These are phyloP conservation scores for Zelostemma sp. DNA, from an alignment of 1,140 invertebrate species.

Conservation along the genomic window DNA sequence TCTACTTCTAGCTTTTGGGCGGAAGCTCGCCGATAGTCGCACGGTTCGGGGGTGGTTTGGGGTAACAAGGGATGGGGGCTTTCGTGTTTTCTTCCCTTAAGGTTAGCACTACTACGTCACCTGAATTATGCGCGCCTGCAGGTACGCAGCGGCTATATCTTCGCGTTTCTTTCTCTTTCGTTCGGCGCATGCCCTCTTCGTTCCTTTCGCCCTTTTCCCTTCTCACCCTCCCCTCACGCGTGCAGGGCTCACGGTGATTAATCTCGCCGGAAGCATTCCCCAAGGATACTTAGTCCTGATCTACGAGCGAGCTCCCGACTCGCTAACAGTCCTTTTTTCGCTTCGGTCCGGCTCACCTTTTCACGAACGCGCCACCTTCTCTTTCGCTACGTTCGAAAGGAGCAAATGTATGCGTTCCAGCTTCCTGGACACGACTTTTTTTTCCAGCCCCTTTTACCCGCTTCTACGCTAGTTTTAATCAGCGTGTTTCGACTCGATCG, in stretches of 20 bases:
- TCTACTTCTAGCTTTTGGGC: constrained; percentile 56
- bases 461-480: not conserved
- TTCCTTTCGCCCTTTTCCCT: constrained; percentile 7
- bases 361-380: constrained; percentile 20
- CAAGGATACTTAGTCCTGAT: constrained; percentile 63
- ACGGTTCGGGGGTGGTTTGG: not conserved
- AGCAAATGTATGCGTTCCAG: constrained; percentile 8
- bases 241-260: constrained; percentile 55
- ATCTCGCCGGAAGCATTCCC: constrained; percentile 59
- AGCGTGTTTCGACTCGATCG: not conserved
- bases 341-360: constrained; percentile 38
- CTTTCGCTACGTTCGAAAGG: constrained; percentile 14
- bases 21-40: constrained; percentile 43
- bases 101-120: constrained; percentile 21
- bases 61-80: constrained; percentile 30
- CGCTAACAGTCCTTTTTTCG: constrained; percentile 44
- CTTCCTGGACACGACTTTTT: constrained; percentile 1
- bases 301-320: constrained; percentile 56
- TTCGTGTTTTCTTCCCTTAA: constrained; percentile 55
- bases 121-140: constrained; percentile 51
- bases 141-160: constrained; percentile 21
- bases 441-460: not conserved
- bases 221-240: constrained; percentile 12
- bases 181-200: constrained; percentile 21
- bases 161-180: constrained; percentile 12